Base-by-base conservation (phyloP, 53 echinoderm and acorn worm genomes). In the Astropecten irregularis region DNA sequence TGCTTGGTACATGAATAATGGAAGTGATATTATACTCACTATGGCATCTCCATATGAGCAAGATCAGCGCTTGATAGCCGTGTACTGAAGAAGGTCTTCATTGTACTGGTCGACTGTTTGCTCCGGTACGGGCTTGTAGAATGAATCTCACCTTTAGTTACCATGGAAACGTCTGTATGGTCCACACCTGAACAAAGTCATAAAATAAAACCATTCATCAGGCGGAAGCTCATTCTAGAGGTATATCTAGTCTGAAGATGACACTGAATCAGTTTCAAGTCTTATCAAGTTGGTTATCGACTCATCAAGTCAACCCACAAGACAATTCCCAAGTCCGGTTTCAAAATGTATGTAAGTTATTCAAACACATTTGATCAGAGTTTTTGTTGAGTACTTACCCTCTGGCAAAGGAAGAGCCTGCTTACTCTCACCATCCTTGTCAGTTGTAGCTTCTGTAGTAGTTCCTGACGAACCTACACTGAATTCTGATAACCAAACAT, bases 51-150 rank as follows among this genome's bases (percentile, higher is more conserved):
- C 27, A 90, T 71, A 52, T 51, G 76, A 10, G 85, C 71, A 2
- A 77, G 22, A n/a, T 65, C 89, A 18, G 35, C 29, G 1, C 72
- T 49, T 21, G 84, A 60, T 14, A 89, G 46, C 40, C 85, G 82
- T 35, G 82, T 66, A 31, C 74, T 89, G 73, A 92, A 90, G 68
- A 92, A 82, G 18, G 59, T 62, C 74, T 85, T 92, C 88, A 82
- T 82, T 84, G 60, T 31, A 69, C 72, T 50, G 66, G 38, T 23
- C 64, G 64, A 20, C 54, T 84, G 52, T 40, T 54, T 37, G 74
- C 55, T 65, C 55, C 76, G 60, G 31, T 29, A 46, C 1, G 79
- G 44, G 48, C 79, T 79, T 13, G 33, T 60, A 3, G 61, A 42
- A 9, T 47, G 79, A 31, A 9, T 23, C 22, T 79, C 79, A 29